Evolutionary conservation across 2,888 invertebrate species (phyloP), one percentile per base, ranked within the genome.

Genomic region (Gibbula magus): DNA sequence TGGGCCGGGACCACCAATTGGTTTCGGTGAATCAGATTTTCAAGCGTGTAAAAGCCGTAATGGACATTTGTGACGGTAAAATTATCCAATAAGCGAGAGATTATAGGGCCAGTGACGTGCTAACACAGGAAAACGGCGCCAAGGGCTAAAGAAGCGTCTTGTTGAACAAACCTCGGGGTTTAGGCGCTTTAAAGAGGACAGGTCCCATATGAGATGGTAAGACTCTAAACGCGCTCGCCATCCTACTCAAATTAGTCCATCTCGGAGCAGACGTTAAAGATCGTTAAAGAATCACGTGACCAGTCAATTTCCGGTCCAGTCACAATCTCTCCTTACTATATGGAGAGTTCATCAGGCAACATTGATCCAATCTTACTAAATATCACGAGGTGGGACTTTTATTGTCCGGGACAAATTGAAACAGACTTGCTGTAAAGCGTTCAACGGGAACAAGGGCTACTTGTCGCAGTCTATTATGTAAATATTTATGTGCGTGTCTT

Each of bases 21-120:
- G 53, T 75, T 75, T 75, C n/a, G 75, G 25, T 22, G 75, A 75
- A 75, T 75, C 75, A 75, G 53, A 54, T 75, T 75, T 75, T 10
- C 25, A 35, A 32, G 25, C 75, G 54, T 54, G 53, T 53, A 54
- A 75, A 75, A 75, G 53, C 75, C 53, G 75, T 75, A 75, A 75
- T 75, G 54, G 75, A 54, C 75, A 75, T 75, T 75, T 54, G 54
- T 54, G 53, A 75, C 75, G 53, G 75, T 35, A 54, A 75, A 75
- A 53, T 75, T 75, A 75, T 75, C 53, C 52, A 75, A 75, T 75
- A 75, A 75, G 29, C 32, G 25, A 20, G 32, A 52, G 53, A 75
- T 75, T 75, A 75, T 75, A 54, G 75, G 54, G 54, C 52, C 32
- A 75, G 53, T 75, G 75, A 75, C 75, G 75, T 75, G 75, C 53